Base-by-base conservation (phyloP, 37 sponge, comb jelly and placozoan genomes). In the Petrosia ficiformis region DNA sequence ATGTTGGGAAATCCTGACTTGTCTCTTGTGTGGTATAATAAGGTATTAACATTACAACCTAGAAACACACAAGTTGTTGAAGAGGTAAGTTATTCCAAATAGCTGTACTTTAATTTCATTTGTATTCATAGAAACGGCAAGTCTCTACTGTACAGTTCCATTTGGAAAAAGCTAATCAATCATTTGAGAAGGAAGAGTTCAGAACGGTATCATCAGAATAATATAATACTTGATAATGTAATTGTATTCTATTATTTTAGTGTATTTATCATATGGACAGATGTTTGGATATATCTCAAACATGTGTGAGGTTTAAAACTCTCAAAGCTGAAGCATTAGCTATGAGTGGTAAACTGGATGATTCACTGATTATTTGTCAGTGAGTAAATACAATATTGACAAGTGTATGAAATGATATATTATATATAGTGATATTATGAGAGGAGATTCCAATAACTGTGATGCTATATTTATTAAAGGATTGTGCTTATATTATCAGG, bases 381-480 rank as follows among this genome's bases (percentile, higher is more conserved):
- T 91, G 52, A 65, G 86, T 64, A 31, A 4, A 44, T 37, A 30
- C 16, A 68, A 14, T 21, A 5, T 28, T 19, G 29, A 68, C 70
- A 32, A 40, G 2, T 30, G 16, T 10, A 14, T 48, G 14, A 19
- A 19, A 19, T 48, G 3, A 16, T 48, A 28, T 59, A 28, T 10
- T 29, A 16, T 21, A 28, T 65, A 1, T 80, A 99, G 95, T 82
- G 97, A 89, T 39, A 28, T 93, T 19, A 71, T 99, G 8, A 72
- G 86, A 63, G 40, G 8, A 21, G 85, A 95, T 71, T 38, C 73
- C n/a, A 70, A 77, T 43, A 95, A 95, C 80, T 82, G 84, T 41
- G 96, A 95, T 82, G 97, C 97, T 40, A 75, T 95, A n/a, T 99
- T 93, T 44, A 86, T 95, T 6, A 88, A 90, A 38, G 99, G 90